These are phyloP conservation scores for Volucella inanis DNA, from an alignment of 2,888 invertebrate species.

Conservation along the genomic window DNA sequence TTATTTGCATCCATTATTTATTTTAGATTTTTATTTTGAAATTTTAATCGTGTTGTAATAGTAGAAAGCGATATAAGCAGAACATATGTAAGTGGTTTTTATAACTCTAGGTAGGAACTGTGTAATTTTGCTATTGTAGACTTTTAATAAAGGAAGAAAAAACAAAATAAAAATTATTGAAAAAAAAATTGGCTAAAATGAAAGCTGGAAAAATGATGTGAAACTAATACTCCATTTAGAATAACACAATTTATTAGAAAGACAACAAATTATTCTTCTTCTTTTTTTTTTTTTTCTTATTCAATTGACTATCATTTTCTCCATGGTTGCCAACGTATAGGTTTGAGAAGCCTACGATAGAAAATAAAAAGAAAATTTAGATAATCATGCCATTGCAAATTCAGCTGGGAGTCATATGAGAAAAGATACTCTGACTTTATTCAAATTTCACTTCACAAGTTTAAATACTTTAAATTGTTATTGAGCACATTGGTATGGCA, in stretches of 20 bases:
- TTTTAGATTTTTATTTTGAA: slow-evolving; percentile 23
- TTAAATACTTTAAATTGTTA: too few relatives aligned
- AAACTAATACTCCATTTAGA: slow-evolving; percentile 60
- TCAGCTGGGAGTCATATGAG: too few relatives aligned
- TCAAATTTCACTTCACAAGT: too few relatives aligned
- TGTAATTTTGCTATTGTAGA: slow-evolving; percentile 64
- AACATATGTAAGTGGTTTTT: slow-evolving; percentile 61
- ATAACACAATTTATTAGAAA: slow-evolving; percentile 60
- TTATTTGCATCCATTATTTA: slow-evolving; percentile 7
- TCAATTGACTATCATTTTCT: slow-evolving; percentile 50
- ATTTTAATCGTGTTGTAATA: slow-evolving; percentile 40
- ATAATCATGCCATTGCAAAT: too few relatives aligned
- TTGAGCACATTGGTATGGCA: too few relatives aligned
- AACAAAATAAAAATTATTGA: background rate
- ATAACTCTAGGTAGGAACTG: slow-evolving; percentile 72
- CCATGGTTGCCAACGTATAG: too few relatives aligned
- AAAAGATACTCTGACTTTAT: too few relatives aligned
- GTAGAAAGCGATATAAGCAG: slow-evolving; percentile 51
- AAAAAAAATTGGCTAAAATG: slow-evolving; percentile 28
- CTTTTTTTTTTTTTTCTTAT: slow-evolving; percentile 40
- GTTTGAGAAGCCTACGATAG: too few relatives aligned
- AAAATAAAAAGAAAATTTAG: too few relatives aligned
- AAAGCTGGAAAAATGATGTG: slow-evolving; percentile 41
- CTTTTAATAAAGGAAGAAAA: slow-evolving; percentile 28
- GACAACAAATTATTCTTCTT: slow-evolving; percentile 3